Percentiles rank a stretch among this genome's conserved stretches.
phyloP scores from a whole-genome alignment of 2,113 vertebrate genomes.

The Glaucomys volans region DNA sequence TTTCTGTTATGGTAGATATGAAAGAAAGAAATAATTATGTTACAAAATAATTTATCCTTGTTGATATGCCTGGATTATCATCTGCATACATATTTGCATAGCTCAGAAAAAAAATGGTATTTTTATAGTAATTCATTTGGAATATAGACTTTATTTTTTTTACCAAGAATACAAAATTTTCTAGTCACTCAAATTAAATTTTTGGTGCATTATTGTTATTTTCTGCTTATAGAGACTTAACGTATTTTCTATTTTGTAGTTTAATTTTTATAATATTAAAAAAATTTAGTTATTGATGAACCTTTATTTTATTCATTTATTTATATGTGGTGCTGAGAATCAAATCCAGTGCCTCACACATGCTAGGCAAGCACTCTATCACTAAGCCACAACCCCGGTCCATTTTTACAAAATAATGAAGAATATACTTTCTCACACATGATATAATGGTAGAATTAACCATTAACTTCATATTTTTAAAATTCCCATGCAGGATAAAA shows the following conservation, averaged over 20 bases:
- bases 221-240: neutral
- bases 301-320: no score
- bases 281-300: no score
- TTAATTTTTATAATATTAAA: slow-evolving; percentile 20
- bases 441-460: neutral
- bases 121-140: neutral
- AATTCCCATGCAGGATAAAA: neutral
- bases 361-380: no score
- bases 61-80: neutral
- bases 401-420: neutral
- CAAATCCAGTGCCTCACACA: no score
- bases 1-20: slow-evolving; percentile 32
- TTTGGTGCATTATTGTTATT: neutral
- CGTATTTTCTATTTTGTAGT: slow-evolving; percentile 1
- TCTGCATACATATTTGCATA: neutral
- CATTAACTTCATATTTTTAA: neutral
- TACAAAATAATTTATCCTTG: neutral
- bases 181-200: slow-evolving; percentile 4
- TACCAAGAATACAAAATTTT: slow-evolving; percentile 16
- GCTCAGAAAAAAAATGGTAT: neutral
- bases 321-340: no score
- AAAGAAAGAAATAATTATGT: neutral
- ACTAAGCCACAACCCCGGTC: no score
- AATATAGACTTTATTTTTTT: slow-evolving; percentile 28
- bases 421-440: neutral